These are phyloP conservation scores for Anoplopoma fimbria DNA, from an alignment of 2,113 vertebrate species.

Conservation along the genomic window DNA sequence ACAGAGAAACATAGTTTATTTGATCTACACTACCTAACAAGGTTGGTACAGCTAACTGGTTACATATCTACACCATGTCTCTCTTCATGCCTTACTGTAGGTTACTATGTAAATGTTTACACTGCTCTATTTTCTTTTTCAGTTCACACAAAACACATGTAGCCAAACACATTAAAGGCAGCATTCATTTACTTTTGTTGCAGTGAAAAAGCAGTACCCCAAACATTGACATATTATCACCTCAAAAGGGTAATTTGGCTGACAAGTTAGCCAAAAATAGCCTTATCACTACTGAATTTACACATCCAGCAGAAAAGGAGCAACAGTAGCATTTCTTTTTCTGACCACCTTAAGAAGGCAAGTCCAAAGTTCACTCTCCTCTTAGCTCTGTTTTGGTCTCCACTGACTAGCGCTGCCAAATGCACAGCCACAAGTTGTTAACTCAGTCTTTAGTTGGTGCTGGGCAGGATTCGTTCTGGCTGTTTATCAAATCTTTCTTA, in stretches of 20 bases:
- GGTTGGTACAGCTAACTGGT: slow-evolving; percentile 6
- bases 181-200: not conserved
- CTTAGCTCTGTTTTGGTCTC: not conserved
- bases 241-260: not conserved
- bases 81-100: not conserved
- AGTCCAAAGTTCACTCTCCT: not conserved
- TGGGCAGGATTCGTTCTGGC: too few species aligned
- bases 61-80: not conserved
- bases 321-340: not conserved
- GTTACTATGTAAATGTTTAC: not conserved
- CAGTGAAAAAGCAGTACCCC: not conserved
- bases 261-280: not conserved
- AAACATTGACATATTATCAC: not conserved
- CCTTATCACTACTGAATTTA: not conserved
- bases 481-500: not conserved
- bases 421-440: not conserved
- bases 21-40: not conserved
- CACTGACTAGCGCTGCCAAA: not conserved
- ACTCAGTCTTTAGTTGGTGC: not conserved
- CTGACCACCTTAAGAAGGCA: not conserved
- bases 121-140: not conserved
- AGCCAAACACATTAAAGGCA: not conserved
- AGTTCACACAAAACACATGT: not conserved
- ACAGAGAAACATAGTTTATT: slow-evolving; percentile 1
- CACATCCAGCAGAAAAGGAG: not conserved